A percentile compares a stretch with the other conserved stretches of the same genome.
Conservation (phyloP, 1,140 invertebrate genomes). For the Caerostris darwini region DNA sequence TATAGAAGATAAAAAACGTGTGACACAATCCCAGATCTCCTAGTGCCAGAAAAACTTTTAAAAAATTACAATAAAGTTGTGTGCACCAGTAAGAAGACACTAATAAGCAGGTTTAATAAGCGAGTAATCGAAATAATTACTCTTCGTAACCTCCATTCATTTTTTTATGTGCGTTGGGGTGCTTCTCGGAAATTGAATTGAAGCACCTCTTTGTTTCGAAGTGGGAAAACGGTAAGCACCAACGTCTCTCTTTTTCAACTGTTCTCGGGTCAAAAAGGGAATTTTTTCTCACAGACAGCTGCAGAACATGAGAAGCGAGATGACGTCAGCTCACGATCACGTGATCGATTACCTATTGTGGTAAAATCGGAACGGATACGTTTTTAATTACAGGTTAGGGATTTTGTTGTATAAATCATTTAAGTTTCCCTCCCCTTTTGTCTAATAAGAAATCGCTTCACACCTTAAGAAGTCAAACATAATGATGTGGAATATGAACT, state of each 20-base stretch:
- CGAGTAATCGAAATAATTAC: background rate
- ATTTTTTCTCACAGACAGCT: slow-evolving; percentile 67
- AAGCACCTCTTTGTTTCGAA: background rate
- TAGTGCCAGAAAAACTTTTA: too few species aligned
- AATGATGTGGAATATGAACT: background rate
- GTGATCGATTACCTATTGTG: slow-evolving; percentile 72
- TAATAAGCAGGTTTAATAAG: background rate
- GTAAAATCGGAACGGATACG: slow-evolving; percentile 67
- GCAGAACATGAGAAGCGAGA: slow-evolving; percentile 66
- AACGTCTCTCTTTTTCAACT: background rate
- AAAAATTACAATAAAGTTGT: background rate
- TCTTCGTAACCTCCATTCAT: background rate
- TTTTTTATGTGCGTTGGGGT: background rate
- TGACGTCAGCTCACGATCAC: slow-evolving; percentile 74
- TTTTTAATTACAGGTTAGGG: slow-evolving; percentile 70
- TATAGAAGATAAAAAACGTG: too few species aligned
- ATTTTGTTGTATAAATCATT: slow-evolving; percentile 55
- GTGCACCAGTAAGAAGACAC: background rate
- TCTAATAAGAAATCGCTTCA: background rate
- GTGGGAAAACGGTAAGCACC: background rate
- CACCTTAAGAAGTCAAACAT: background rate
- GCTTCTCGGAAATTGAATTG: background rate
- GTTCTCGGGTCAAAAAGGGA: background rate
- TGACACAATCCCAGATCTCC: too few species aligned
- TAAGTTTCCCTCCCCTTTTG: slow-evolving; percentile 10